Evolutionary conservation across 2,113 vertebrate genomes (phyloP), one percentile per base, ranked within the genome.

Genomic region (Genyomyrus donnyi): DNA sequence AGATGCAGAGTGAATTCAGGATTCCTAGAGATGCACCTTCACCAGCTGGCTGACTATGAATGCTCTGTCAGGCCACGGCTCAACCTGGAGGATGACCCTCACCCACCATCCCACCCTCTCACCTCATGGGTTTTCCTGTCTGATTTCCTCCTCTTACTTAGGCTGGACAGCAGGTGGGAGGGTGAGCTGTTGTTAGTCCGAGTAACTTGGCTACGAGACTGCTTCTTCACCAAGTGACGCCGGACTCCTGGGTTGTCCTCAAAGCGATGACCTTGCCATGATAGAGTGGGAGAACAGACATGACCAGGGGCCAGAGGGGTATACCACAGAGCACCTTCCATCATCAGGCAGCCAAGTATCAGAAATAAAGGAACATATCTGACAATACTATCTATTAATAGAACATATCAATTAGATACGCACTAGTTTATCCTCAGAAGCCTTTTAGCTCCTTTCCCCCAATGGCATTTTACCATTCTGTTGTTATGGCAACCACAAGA

Each of bases 221-320:
- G 97, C 93, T 99, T 99, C 95, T 98, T 98, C 91, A 99, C 97
- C 13, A 99, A 94, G 94, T 99, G 98, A 58, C 98, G 96, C 91
- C 98, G 97, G 90, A 99, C 95, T 5, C 98, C 98, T 0, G 98
- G 98, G 92, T 99, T 98, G 93, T 99, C 98, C 94, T 99, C 98
- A 92, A 99, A 97, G 89, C 98, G 96, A 92, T 99, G 97, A 94
- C 98, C 98, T 99, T 91, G 42, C 4, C 86, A 52, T 89, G 52
- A 88, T 9, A 52, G 74, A 45, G 83, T 48, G 31, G 3, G 84
- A 88, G 80, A 7, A 3, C 1, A 90, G 31, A 58, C 15, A 77
- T 42, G 45, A 85, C 42, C 45, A 48, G 3, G 15, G 6, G 56
- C 87, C 85, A 74, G 89, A 62, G 45, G 19, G 19, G 35, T 45